Conservation (phyloP, 2,888 invertebrate genomes). For the Myopa tessellatipennis region DNA sequence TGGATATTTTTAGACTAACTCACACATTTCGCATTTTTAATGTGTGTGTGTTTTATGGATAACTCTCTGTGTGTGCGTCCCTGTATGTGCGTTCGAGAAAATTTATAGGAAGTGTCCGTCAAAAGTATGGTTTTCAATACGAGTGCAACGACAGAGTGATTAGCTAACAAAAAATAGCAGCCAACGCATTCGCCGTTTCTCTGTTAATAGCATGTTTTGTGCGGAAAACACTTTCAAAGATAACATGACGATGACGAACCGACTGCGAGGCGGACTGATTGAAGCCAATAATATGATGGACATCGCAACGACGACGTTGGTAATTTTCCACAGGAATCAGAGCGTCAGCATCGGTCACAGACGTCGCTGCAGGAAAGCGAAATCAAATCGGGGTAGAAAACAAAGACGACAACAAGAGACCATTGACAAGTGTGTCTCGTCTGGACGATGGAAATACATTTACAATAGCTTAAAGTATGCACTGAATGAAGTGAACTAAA, state of each 20-base stretch:
- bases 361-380: not conserved
- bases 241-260: not conserved
- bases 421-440: not conserved
- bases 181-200: not conserved
- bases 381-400: not conserved
- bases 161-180: not conserved
- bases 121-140: not conserved
- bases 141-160: constrained; percentile 4
- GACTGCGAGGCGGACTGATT: not conserved
- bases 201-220: constrained; percentile 2
- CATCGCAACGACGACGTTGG: constrained; percentile 7
- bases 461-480: too few species aligned
- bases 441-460: too few species aligned
- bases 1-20: constrained; percentile 12
- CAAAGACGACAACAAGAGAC: not conserved
- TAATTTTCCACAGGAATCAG: constrained; percentile 36
- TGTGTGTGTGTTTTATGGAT: too few species aligned
- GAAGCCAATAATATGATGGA: constrained; percentile 6
- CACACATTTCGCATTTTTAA: not conserved
- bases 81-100: not conserved
- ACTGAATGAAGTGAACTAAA: too few species aligned
- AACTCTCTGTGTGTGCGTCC: too few species aligned
- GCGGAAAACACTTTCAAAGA: not conserved
- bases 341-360: constrained; percentile 6
- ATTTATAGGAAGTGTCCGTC: constrained; percentile 5